Percentiles rank a stretch among this genome's conserved stretches.
phyloP scores from a whole-genome alignment of 2,888 invertebrate genomes.

The Orthosia incerta region DNA sequence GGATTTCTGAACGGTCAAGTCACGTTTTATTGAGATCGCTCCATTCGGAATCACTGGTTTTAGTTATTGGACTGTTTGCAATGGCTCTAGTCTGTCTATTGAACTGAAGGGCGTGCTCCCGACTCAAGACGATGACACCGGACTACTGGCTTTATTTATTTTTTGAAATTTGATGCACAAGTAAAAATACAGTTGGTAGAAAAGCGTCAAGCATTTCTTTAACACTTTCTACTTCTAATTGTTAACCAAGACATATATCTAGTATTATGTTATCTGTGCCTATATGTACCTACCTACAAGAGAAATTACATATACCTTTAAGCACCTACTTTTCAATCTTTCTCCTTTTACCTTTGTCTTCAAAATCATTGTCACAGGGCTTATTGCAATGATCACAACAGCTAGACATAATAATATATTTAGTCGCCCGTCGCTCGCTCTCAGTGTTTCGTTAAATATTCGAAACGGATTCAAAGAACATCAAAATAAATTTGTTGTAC shows the following conservation, averaged over 20 bases:
- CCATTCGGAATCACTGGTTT: slow-evolving; percentile 33
- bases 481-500: slow-evolving; percentile 64
- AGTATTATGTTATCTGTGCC: no score
- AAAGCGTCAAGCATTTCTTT: no score
- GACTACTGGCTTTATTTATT: neutral
- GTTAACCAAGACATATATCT: no score
- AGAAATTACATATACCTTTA: neutral
- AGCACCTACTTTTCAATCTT: neutral
- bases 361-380: slow-evolving; percentile 16
- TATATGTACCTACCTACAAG: neutral
- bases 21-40: slow-evolving; percentile 48
- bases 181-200: no score
- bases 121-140: neutral
- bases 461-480: slow-evolving; percentile 58
- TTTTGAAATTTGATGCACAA: no score
- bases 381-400: slow-evolving; percentile 34
- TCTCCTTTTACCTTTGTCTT: slow-evolving; percentile 4
- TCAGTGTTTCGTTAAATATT: slow-evolving; percentile 47
- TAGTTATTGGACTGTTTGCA: slow-evolving; percentile 46
- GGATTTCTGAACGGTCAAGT: slow-evolving; percentile 54
- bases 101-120: slow-evolving; percentile 9
- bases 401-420: slow-evolving; percentile 22
- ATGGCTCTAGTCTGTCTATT: slow-evolving; percentile 2
- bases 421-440: slow-evolving; percentile 20
- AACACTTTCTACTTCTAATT: no score